These are phyloP conservation scores for Parnassius glacialis DNA, from an alignment of 2,888 invertebrate genomes.

Conservation along the genomic window DNA sequence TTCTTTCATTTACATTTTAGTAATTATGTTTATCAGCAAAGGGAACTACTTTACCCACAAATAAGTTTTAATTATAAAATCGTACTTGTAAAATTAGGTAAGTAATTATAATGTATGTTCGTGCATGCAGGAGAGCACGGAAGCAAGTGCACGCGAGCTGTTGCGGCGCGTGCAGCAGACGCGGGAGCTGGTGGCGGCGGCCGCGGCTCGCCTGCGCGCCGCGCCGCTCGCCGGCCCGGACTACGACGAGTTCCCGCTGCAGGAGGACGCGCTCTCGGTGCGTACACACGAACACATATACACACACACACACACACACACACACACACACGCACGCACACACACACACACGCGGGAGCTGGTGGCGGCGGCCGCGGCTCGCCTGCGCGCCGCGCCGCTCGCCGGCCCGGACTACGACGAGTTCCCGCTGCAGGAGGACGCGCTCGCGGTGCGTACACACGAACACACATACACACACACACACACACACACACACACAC, in stretches of 20 bases:
- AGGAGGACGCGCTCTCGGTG: conserved; percentile 81
- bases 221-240: conserved; percentile 80
- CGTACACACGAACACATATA: conserved; percentile 75
- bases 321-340: conserved; percentile 66
- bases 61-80: too few relatives aligned
- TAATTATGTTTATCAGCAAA: too few relatives aligned
- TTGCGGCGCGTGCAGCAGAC: conserved; percentile 71
- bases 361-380: conserved; percentile 66
- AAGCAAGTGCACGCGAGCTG: conserved; percentile 45
- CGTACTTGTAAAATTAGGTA: too few relatives aligned
- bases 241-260: conserved; percentile 83
- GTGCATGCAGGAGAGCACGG: conserved; percentile 30
- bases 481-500: conserved; percentile 61
- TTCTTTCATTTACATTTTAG: too few relatives aligned
- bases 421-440: too few relatives aligned
- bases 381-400: conserved; percentile 44
- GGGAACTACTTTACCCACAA: too few relatives aligned
- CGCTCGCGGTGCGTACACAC: conserved; percentile 34
- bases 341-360: conserved; percentile 60
- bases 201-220: conserved; percentile 73
- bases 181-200: conserved; percentile 72
- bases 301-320: conserved; percentile 73
- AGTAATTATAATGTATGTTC: too few relatives aligned
- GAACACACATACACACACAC: conserved; percentile 43
- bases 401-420: too few relatives aligned